Conservation (phyloP, 1,140 invertebrate genomes). For the Hestina assimilis region DNA sequence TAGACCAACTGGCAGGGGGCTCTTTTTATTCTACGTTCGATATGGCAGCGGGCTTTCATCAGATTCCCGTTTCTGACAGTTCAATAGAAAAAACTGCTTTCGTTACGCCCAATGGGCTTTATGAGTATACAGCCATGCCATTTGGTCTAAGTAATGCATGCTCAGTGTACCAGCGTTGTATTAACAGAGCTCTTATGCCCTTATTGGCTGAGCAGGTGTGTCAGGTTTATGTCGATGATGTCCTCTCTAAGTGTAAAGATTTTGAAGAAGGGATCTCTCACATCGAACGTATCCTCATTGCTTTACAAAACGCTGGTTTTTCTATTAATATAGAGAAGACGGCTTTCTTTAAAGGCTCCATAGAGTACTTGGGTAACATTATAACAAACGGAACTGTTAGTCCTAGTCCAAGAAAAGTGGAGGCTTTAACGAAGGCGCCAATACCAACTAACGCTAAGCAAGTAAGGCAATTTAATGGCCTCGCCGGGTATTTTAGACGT, state of each 20-base stretch:
- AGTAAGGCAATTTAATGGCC: constrained; percentile 30
- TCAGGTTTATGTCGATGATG: constrained; percentile 24
- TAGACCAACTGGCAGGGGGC: constrained; percentile 13
- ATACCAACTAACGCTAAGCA: constrained; percentile 22
- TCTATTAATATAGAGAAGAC: constrained; percentile 38
- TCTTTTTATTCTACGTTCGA: constrained; percentile 17
- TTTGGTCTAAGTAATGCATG: constrained; percentile 32
- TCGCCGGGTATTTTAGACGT: constrained; percentile 32
- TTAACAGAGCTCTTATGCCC: constrained; percentile 27
- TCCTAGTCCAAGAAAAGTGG: constrained; percentile 25
- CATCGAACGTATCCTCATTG: constrained; percentile 33
- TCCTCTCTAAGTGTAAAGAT: constrained; percentile 10
- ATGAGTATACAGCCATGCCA: constrained; percentile 30
- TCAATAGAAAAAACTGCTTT: constrained; percentile 75
- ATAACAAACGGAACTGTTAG: constrained; percentile 30
- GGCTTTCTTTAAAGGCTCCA: constrained; percentile 35
- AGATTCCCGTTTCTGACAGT: constrained; percentile 48
- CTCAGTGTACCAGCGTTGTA: constrained; percentile 31
- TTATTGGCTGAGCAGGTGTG: background rate
- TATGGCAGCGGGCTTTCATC: constrained; percentile 44
- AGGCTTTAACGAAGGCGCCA: constrained; percentile 19
- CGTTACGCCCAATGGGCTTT: constrained; percentile 37
- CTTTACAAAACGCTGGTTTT: constrained; percentile 35
- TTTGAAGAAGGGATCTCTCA: background rate
- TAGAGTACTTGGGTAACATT: constrained; percentile 38